phyloP scores from a whole-genome alignment of 2,888 invertebrate species.

The Stenurella melanura region DNA sequence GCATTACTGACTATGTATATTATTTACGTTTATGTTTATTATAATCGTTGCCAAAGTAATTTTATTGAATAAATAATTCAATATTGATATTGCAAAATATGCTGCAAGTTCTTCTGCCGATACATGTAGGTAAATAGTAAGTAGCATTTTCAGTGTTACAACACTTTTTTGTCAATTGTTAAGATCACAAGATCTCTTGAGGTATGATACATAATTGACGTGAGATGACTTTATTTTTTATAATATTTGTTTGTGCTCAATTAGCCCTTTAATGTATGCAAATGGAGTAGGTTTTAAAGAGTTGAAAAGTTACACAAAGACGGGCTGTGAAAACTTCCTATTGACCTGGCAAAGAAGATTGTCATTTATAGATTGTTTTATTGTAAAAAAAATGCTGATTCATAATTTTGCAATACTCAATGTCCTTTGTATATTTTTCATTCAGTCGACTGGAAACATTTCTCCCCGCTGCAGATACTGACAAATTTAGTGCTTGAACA shows the following conservation, averaged over 20 bases:
- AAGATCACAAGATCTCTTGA: slow-evolving; percentile 12
- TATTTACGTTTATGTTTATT: slow-evolving; percentile 59
- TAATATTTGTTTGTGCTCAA: neutral
- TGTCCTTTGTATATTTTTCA: slow-evolving; percentile 35
- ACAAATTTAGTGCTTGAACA: slow-evolving; percentile 7
- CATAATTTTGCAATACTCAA: slow-evolving; percentile 44
- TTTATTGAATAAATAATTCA: slow-evolving; percentile 36
- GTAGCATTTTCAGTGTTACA: neutral
- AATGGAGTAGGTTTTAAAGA: slow-evolving; percentile 10
- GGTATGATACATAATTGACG: neutral
- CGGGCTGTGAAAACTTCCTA: slow-evolving; percentile 30
- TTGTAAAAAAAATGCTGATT: slow-evolving; percentile 20
- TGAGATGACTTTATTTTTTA: neutral
- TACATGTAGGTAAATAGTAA: neutral
- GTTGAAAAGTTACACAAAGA: slow-evolving; percentile 22
- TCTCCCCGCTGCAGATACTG: slow-evolving; percentile 4
- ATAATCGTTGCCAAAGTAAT: slow-evolving; percentile 64
- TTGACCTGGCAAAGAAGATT: slow-evolving; percentile 18
- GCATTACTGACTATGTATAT: too few species aligned
- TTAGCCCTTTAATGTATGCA: neutral
- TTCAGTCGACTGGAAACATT: slow-evolving; percentile 20
- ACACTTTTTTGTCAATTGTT: neutral
- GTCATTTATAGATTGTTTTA: slow-evolving; percentile 11
- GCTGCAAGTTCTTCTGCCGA: slow-evolving; percentile 14
- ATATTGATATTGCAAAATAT: slow-evolving; percentile 46